phyloP scores from a whole-genome alignment of 2,888 invertebrate genomes.

The Sesamia inferens region DNA sequence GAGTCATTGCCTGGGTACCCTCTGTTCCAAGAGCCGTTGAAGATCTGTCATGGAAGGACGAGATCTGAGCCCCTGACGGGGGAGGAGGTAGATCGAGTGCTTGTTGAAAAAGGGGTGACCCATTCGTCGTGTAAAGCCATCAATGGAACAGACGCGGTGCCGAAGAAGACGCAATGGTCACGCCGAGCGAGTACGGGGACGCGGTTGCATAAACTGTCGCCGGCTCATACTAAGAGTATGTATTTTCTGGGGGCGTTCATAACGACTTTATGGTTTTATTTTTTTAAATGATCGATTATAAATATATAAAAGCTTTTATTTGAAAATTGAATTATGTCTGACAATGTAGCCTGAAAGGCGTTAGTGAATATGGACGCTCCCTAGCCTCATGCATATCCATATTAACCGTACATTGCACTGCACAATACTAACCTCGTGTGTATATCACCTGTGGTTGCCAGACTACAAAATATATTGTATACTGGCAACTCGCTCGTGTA shows the following conservation, averaged over 20 bases:
- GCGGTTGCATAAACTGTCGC: conserved; percentile 84
- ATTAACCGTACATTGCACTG: conserved; percentile 64
- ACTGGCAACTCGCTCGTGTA: conserved; percentile 44
- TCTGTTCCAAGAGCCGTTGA: conserved; percentile 80
- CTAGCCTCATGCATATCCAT: conserved; percentile 53
- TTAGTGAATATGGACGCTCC: conserved; percentile 57
- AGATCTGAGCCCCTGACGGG: conserved; percentile 92
- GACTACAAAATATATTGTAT: conserved; percentile 38
- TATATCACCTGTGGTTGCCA: conserved; percentile 50
- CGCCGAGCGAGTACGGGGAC: conserved; percentile 86
- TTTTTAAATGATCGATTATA: too few species aligned
- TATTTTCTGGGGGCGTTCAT: conserved; percentile 71
- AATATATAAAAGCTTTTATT: too few species aligned
- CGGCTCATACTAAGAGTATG: conserved; percentile 88
- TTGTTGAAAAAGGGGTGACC: conserved; percentile 77
- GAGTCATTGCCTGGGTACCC: conserved; percentile 84
- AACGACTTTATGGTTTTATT: conserved; percentile 37
- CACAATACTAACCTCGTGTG: conserved; percentile 59
- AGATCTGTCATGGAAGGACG: conserved; percentile 91
- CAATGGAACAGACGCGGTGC: conserved; percentile 76
- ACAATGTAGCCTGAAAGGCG: conserved; percentile 7
- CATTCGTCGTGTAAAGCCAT: conserved; percentile 81
- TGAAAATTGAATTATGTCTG: not conserved
- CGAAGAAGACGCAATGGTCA: conserved; percentile 80
- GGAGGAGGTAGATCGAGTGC: conserved; percentile 82